A percentile compares a stretch with the other conserved stretches of the same genome.
Conservation (phyloP, 1,140 invertebrate species). For the Drosophila ficusphila region DNA sequence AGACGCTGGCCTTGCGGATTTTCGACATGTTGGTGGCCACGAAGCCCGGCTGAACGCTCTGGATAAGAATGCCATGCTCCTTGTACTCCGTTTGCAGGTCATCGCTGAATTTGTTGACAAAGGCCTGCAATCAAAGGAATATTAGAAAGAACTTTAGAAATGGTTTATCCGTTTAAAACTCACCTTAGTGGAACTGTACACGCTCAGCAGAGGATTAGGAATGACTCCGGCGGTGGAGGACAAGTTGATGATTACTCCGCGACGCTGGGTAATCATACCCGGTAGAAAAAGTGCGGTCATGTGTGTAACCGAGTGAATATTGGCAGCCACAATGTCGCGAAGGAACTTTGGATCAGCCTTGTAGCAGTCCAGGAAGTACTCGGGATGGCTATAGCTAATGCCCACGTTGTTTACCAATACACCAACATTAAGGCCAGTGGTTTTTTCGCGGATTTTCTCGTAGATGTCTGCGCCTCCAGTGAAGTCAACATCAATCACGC, state of each 20-base stretch:
- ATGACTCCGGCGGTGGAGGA: conserved; percentile 93
- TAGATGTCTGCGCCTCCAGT: conserved; percentile 90
- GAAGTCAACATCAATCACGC: conserved; percentile 94
- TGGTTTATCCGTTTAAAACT: not conserved
- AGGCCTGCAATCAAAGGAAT: conserved; percentile 86
- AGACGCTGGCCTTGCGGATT: conserved; percentile 91
- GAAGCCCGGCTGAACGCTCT: conserved; percentile 94
- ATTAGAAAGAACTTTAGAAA: not conserved
- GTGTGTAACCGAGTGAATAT: conserved; percentile 90
- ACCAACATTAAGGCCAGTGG: conserved; percentile 93
- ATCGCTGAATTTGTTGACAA: conserved; percentile 92
- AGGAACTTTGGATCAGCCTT: conserved; percentile 86
- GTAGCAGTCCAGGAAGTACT: conserved; percentile 90
- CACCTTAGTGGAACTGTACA: conserved; percentile 96
- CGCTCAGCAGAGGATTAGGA: conserved; percentile 92
- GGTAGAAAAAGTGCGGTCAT: conserved; percentile 95
- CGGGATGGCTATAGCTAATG: conserved; percentile 94
- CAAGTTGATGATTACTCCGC: conserved; percentile 96
- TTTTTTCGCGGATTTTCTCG: conserved; percentile 89
- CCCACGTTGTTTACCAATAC: conserved; percentile 98
- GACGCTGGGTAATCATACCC: conserved; percentile 92
- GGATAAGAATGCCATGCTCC: conserved; percentile 91
- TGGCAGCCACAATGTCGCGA: conserved; percentile 89
- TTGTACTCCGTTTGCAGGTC: conserved; percentile 92
- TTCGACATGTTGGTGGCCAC: conserved; percentile 97